Conservation (phyloP, 2,113 vertebrate genomes). For the Recurvirostra avosetta region DNA sequence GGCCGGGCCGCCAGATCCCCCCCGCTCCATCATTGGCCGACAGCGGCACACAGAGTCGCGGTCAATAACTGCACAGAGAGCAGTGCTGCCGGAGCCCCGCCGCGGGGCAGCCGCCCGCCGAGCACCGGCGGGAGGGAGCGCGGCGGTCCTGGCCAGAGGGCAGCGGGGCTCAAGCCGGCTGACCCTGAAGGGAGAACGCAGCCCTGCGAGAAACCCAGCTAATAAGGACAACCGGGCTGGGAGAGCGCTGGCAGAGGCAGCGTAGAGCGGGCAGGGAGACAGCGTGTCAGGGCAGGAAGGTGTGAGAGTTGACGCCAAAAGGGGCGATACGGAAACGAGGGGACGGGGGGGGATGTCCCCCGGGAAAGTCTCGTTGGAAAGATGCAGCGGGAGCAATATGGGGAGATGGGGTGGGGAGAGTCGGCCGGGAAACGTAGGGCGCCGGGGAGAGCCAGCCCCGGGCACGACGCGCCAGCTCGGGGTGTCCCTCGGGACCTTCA, state of each 20-base stretch:
- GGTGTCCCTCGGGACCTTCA: neutral
- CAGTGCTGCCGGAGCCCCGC: neutral
- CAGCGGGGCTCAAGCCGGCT: neutral
- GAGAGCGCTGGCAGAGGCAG: neutral
- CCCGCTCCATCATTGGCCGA: conserved; percentile 77
- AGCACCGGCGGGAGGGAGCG: neutral
- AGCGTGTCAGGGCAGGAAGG: neutral
- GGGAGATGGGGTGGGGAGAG: neutral
- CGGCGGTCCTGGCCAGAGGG: neutral
- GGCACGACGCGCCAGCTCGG: neutral
- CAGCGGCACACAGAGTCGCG: conserved; percentile 87
- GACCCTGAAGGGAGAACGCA: neutral
- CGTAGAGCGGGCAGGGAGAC: neutral
- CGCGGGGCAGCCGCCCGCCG: neutral
- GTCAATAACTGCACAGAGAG: conserved; percentile 76
- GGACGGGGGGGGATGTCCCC: too few species aligned
- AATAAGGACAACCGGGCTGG: neutral
- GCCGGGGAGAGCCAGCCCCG: accelerated
- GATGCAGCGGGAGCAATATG: neutral
- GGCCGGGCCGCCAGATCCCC: conserved; percentile 70
- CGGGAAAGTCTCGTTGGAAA: neutral
- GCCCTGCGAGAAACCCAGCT: neutral
- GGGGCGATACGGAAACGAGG: accelerated
- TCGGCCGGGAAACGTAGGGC: accelerated
- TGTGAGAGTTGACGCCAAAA: neutral